Evolutionary conservation across 2,888 invertebrate genomes (phyloP), one percentile per base, ranked within the genome.

Genomic region (Elegia similella): DNA sequence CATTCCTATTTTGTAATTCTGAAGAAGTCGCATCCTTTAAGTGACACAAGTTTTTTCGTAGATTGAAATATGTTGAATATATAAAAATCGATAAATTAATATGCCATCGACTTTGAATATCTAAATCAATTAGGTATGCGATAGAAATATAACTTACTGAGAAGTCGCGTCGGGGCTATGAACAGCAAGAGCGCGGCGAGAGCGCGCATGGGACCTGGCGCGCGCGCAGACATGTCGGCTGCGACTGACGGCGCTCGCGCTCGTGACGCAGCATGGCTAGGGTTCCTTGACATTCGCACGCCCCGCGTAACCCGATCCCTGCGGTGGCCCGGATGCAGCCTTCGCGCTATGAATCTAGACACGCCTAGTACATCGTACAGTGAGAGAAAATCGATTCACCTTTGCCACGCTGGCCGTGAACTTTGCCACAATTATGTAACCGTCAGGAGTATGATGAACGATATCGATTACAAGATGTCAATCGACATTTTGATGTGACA

Each of bases 281-380:
- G 84, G 88, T 88, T 89, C 88, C 88, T 89, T 88, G 90, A 88
- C 90, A 88, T 89, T 89, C 88, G 89, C 82, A 73, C 84, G 84
- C 81, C 83, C 81, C 77, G 76, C 71, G 82, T 78, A 80, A 80
- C 80, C 74, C 70, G 85, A 80, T 82, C 85, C 85, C 84, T 82
- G 78, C 78, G 72, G 76, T 80, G 84, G 88, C 86, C 90, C 89
- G 90, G 89, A 89, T 89, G 87, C 88, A 86, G 88, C 84, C 88
- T 86, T 84, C 80, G 80, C 74, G 77, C 78, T 84, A 84, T 82
- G 81, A 86, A 86, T 86, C 83, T 86, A 82, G 85, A 82, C 83
- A 76, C 86, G 81, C 86, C 85, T 83, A 75, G 82, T 79, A 80
- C 76, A 75, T 67, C 73, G 71, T 75, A 64, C 75, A 75, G 76